A percentile compares a stretch with the other conserved stretches of the same genome.
Conservation (phyloP, 1,140 invertebrate species). For the Ceratitis capitata region DNA sequence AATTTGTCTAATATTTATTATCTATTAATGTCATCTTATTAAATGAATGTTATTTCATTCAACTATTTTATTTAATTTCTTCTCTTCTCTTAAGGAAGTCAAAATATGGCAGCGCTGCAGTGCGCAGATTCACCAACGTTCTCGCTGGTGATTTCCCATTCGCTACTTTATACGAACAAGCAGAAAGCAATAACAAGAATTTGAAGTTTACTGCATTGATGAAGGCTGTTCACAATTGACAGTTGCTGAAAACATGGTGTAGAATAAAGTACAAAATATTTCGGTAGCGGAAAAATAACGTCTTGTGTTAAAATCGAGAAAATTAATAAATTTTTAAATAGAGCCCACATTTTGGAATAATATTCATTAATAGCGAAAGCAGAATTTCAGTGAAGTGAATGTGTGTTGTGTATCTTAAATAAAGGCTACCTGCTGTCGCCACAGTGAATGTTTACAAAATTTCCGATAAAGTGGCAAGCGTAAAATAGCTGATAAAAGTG, state of each 20-base stretch:
- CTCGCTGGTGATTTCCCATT: not conserved
- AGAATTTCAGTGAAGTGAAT: not conserved
- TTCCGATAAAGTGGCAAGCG: not conserved
- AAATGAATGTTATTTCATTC: too few species aligned
- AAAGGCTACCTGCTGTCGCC: not conserved
- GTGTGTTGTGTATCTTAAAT: not conserved
- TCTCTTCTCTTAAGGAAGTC: too few species aligned
- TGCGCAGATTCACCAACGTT: not conserved
- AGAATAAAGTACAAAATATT: not conserved
- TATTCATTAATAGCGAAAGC: not conserved
- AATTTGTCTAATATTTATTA: too few species aligned
- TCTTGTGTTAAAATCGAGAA: not conserved
- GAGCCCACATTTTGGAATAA: not conserved
- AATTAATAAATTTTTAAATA: not conserved
- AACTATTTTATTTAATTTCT: too few species aligned
- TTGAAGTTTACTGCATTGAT: not conserved
- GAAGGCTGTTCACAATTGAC: not conserved
- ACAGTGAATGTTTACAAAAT: conserved; percentile 5
- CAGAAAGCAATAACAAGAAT: not conserved
- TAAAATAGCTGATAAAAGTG: conserved; percentile 19
- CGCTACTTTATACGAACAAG: not conserved
- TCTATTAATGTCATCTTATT: too few species aligned
- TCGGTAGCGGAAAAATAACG: not conserved
- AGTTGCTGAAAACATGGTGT: conserved; percentile 28
- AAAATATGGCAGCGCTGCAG: not conserved